These are phyloP conservation scores for Aquatica leii DNA, from an alignment of 2,888 invertebrate species.

Conservation along the genomic window DNA sequence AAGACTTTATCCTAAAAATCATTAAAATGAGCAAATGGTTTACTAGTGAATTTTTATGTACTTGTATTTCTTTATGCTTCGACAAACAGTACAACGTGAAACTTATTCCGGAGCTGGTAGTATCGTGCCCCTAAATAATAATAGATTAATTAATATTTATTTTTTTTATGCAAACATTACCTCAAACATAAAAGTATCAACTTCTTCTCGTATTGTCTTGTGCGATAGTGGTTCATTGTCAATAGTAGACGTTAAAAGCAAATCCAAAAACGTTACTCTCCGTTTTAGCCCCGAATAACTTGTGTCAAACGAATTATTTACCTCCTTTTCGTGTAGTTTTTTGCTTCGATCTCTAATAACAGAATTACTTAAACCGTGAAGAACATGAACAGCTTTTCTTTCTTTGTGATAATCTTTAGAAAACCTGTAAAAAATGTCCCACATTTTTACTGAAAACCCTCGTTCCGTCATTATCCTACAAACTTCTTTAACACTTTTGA, in stretches of 20 bases:
- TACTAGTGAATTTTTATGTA: neutral
- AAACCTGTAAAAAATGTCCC: conserved; percentile 61
- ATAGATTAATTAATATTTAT: conserved; percentile 8
- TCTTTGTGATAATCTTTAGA: conserved; percentile 68
- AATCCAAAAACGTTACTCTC: conserved; percentile 73
- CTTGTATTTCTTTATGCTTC: conserved; percentile 55
- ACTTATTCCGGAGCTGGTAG: conserved; percentile 64
- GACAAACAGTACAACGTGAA: conserved; percentile 64
- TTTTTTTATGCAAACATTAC: conserved; percentile 53
- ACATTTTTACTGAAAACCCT: conserved; percentile 58
- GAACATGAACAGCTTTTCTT: conserved; percentile 58
- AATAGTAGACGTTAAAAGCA: conserved; percentile 66
- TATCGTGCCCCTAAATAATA: conserved; percentile 63
- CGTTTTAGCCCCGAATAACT: conserved; percentile 65
- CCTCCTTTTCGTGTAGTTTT: conserved; percentile 3
- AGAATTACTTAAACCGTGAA: conserved; percentile 65
- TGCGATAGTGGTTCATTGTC: conserved; percentile 68
- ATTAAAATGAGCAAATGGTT: neutral
- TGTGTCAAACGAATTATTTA: conserved; percentile 26
- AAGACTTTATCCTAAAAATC: conserved; percentile 46
- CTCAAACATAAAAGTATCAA: conserved; percentile 79
- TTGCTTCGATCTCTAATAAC: conserved; percentile 63
- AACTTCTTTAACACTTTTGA: conserved; percentile 70
- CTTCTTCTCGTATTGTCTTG: conserved; percentile 71
- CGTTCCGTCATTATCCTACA: conserved; percentile 48